Evolutionary conservation across 1,140 invertebrate genomes (phyloP).

Genomic region (Philotrypesis tridentata): DNA sequence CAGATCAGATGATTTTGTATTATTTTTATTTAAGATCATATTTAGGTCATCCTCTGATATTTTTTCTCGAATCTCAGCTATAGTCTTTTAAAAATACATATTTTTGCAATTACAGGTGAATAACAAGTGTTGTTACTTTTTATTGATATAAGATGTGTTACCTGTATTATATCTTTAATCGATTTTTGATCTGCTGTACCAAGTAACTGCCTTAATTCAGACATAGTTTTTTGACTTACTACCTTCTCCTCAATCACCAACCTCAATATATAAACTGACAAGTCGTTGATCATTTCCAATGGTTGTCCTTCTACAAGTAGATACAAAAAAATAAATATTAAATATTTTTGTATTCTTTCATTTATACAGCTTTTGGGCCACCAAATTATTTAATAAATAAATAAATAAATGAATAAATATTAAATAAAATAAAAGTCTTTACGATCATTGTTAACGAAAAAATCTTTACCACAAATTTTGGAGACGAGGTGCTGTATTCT

Average conservation of each 20-base stretch:
- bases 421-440: conserved; percentile 36
- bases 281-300: conserved; percentile 77
- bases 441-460: conserved; percentile 24
- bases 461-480: conserved; percentile 57
- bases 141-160: conserved; percentile 1
- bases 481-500: conserved; percentile 55
- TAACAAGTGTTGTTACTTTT: too few relatives aligned
- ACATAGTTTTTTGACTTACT: conserved; percentile 75
- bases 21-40: conserved; percentile 50
- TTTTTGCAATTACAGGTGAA: background rate
- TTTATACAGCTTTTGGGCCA: too few relatives aligned
- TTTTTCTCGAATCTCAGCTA: conserved; percentile 59
- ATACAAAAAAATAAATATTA: too few relatives aligned
- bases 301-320: conserved; percentile 62
- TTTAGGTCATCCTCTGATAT: conserved; percentile 58
- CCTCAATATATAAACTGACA: conserved; percentile 76
- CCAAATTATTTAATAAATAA: too few relatives aligned
- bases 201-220: conserved; percentile 75
- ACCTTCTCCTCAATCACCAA: conserved; percentile 78
- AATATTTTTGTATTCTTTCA: too few relatives aligned
- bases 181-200: conserved; percentile 71
- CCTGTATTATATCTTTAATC: conserved; percentile 73
- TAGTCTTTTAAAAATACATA: conserved; percentile 62
- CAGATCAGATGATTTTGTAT: conserved; percentile 13
- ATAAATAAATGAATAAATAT: too few relatives aligned